A percentile compares a stretch with the other conserved stretches of the same genome.
These are phyloP conservation scores for Heptranchias perlo DNA, from an alignment of 2,113 vertebrate species.

Conservation along the genomic window DNA sequence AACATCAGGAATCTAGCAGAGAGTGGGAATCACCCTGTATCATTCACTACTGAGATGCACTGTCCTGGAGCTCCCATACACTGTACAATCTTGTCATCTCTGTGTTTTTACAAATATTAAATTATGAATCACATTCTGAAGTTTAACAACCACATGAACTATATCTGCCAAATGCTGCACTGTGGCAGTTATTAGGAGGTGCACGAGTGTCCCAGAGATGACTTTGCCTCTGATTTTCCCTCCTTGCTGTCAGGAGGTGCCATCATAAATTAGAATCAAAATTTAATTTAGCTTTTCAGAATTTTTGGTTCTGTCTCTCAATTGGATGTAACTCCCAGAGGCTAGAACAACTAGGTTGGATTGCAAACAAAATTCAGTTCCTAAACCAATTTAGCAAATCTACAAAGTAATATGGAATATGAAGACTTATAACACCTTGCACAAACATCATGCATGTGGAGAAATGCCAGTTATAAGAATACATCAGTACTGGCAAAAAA, in stretches of 20 bases:
- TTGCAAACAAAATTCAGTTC: not conserved
- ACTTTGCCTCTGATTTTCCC: not conserved
- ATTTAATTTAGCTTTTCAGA: not conserved
- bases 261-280: not conserved
- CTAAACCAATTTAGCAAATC: not conserved
- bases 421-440: not conserved
- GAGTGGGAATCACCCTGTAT: too few relatives aligned
- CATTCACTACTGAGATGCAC: too few relatives aligned
- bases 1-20: too few relatives aligned
- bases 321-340: not conserved
- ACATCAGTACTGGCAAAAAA: constrained; percentile 7
- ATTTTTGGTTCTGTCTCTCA: not conserved
- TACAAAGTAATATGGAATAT: not conserved
- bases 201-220: not conserved
- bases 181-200: not conserved
- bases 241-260: not conserved
- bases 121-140: too few relatives aligned
- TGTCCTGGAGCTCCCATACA: too few relatives aligned
- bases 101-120: too few relatives aligned
- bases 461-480: constrained; percentile 34
- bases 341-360: not conserved
- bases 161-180: too few relatives aligned
- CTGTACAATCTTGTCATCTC: too few relatives aligned
- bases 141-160: too few relatives aligned
- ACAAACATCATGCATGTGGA: constrained; percentile 16